Conservation (phyloP, 2,797 vertebrate species). For the Liparis tanakae region DNA sequence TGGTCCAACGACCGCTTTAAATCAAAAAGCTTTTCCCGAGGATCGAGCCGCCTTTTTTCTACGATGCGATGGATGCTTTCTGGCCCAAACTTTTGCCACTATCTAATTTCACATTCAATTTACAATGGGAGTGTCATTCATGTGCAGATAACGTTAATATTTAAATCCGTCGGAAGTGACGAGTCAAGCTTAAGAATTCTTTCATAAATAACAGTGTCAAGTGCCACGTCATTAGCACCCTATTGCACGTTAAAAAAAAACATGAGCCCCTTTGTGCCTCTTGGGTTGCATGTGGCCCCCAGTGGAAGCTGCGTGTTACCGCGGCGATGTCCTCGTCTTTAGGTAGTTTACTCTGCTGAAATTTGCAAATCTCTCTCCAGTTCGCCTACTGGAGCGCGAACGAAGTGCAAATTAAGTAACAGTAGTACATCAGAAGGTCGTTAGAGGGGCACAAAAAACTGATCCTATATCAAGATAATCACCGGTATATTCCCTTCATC, state of each 20-base stretch:
- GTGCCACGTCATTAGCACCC: conserved; percentile 14
- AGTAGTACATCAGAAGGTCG: conserved; percentile 54
- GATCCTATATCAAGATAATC: conserved; percentile 34
- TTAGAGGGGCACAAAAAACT: conserved; percentile 37
- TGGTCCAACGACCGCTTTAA: conserved; percentile 57
- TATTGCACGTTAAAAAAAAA: conserved; percentile 1
- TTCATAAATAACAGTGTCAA: conserved; percentile 17
- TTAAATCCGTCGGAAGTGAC: conserved; percentile 5
- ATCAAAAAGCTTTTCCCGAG: conserved; percentile 66
- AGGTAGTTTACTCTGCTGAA: conserved; percentile 36
- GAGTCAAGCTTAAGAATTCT: conserved; percentile 23
- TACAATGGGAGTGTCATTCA: conserved; percentile 27
- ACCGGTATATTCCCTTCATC: conserved; percentile 39
- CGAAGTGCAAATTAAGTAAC: conserved; percentile 72
- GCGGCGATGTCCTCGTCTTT: conserved; percentile 9
- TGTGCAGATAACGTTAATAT: conserved; percentile 4
- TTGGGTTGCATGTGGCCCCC: background rate
- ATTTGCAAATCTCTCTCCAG: conserved; percentile 36
- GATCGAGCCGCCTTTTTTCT: conserved; percentile 63
- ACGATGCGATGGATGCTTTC: conserved; percentile 42
- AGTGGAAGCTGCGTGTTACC: conserved; percentile 13
- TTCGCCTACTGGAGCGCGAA: conserved; percentile 26
- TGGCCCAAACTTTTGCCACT: conserved; percentile 36
- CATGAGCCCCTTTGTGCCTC: conserved; percentile 13
- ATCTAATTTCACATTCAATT: conserved; percentile 28